Evolutionary conservation across 2,888 invertebrate species (phyloP), one percentile per base, ranked within the genome.

Genomic region (Heliconius ismenius): DNA sequence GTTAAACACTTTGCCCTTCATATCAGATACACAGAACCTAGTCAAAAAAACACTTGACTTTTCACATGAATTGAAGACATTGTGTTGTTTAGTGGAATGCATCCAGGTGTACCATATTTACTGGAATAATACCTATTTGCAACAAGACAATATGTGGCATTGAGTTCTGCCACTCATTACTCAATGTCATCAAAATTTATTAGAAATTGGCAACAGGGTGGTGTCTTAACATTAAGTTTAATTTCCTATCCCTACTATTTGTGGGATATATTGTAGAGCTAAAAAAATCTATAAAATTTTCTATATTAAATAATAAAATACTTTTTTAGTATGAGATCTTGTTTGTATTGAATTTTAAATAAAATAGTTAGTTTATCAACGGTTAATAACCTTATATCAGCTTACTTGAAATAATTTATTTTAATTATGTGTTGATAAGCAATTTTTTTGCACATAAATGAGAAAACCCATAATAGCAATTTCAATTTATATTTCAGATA

Each of bases 401-500:
- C 70, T 70, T 70, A 24, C 18, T 58, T 13, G 39, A 73, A 63
- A 73, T 39, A 73, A 63, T 73, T 62, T 73, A 62, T 73, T 73
- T 73, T 63, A 73, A 73, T 63, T 73, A 39, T 28, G 39, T 43
- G 32, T 13, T 26, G 73, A 73, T 63, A 73, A 73, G 73, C 67
- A 67, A 15, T 43, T 67, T 67, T n/a, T 43, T 67, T 67, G 24
- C 43, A 39, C 39, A 65, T 24, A 43, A 43, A 26, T 15, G 21
- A 24, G 65, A n/a, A 39, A 24, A 64, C 32, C 21, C 18, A 83
- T 84, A 85, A 84, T 83, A 84, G 74, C 74, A 76, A 70, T 76
- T 36, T 49, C 60, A 74, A 76, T 72, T 70, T 76, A 81, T 79
- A 85, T 82, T 84, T 83, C 84, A 83, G 84, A 82, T 84, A 85